phyloP scores from a whole-genome alignment of 1,140 invertebrate genomes.

The Caerostris extrusa region DNA sequence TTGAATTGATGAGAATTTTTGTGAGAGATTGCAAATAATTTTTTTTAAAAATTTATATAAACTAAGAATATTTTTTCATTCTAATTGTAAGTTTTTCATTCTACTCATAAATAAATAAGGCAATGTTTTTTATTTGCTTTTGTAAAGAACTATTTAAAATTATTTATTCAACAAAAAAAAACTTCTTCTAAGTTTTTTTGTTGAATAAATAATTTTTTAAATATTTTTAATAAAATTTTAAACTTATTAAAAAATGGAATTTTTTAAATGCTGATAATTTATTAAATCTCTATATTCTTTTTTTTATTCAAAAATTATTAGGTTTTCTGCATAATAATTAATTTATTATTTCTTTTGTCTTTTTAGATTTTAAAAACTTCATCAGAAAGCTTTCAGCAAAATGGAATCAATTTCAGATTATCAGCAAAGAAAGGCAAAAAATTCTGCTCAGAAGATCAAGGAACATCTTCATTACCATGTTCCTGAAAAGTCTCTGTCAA shows the following conservation, averaged over 20 bases:
- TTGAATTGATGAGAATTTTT: too few relatives aligned
- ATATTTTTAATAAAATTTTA: too few relatives aligned
- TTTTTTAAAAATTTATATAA: too few relatives aligned
- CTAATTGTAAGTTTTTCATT: too few relatives aligned
- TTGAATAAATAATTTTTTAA: too few relatives aligned
- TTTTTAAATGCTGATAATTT: neutral
- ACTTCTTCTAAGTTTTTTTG: too few relatives aligned
- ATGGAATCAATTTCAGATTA: constrained; percentile 68
- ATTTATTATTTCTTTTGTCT: constrained; percentile 3
- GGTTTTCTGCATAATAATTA: neutral
- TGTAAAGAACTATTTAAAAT: too few relatives aligned
- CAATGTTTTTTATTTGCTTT: too few relatives aligned
- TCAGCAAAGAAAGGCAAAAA: constrained; percentile 20
- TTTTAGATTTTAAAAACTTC: constrained; percentile 46
- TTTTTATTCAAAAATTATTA: neutral
- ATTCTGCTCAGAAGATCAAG: constrained; percentile 35
- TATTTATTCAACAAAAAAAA: too few relatives aligned
- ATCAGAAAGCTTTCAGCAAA: constrained; percentile 37
- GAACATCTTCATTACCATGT: neutral
- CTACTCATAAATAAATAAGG: too few relatives aligned
- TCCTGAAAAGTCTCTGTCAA: neutral
- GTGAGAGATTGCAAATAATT: too few relatives aligned
- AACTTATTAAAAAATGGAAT: neutral
- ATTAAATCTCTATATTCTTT: neutral
- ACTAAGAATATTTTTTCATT: too few relatives aligned